These are phyloP conservation scores for Rhineura floridana DNA, from an alignment of 2,113 vertebrate species.

Conservation along the genomic window DNA sequence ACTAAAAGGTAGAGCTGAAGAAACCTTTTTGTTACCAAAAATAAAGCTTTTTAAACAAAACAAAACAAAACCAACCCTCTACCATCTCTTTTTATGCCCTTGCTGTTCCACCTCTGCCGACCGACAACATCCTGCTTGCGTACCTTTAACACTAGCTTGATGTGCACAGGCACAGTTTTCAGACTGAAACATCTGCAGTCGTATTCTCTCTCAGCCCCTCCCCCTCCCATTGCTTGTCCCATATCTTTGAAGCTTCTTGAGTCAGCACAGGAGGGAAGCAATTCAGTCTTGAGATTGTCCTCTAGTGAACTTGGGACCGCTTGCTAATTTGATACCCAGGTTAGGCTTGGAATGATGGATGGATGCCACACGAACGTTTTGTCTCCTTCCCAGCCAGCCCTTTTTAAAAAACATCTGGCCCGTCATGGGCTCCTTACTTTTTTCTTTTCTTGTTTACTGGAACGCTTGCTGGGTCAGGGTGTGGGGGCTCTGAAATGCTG, in stretches of 20 bases:
- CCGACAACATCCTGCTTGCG: background rate
- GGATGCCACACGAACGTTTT: background rate
- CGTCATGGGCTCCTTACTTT: constrained; percentile 5
- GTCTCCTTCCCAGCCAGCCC: background rate
- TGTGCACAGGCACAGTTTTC: background rate
- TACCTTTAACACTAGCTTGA: background rate
- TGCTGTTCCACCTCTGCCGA: background rate
- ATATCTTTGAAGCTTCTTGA: background rate
- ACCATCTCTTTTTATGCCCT: background rate
- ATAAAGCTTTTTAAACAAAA: background rate
- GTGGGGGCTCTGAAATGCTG: background rate
- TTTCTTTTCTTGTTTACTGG: constrained; percentile 61
- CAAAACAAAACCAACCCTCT: too few relatives aligned
- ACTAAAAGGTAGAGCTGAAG: background rate
- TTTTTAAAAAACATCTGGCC: background rate
- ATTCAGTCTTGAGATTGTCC: background rate
- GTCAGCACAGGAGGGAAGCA: background rate
- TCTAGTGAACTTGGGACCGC: background rate
- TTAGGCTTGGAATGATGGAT: background rate
- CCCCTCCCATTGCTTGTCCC: too few relatives aligned
- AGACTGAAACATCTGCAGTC: too few relatives aligned
- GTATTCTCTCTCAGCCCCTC: background rate
- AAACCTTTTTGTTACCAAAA: background rate
- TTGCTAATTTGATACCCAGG: background rate
- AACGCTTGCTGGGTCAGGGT: constrained; percentile 36